Evolutionary conservation across 2,797 vertebrate species (phyloP).

Genomic region (Mus caroli): DNA sequence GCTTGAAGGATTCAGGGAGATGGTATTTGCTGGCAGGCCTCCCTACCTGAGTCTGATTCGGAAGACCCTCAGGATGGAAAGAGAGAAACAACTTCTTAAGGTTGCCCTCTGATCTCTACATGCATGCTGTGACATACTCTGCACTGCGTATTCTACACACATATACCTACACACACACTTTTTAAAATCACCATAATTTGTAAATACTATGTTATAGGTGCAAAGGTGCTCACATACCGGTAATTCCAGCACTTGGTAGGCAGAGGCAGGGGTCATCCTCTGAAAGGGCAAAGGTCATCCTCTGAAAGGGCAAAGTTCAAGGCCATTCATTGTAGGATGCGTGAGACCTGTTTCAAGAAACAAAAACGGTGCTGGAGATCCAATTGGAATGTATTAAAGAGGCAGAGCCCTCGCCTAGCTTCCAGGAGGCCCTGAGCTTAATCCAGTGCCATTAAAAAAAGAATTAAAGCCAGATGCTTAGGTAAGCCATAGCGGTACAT

Average conservation of each 20-base stretch:
- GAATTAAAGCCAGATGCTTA: background rate
- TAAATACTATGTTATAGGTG: background rate
- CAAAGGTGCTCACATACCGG: background rate
- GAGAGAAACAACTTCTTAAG: background rate
- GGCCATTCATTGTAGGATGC: background rate
- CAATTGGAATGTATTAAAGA: background rate
- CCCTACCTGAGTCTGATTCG: background rate
- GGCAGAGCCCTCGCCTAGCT: background rate
- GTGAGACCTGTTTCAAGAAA: background rate
- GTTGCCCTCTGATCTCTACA: background rate
- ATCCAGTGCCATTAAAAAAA: background rate
- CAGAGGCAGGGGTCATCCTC: background rate
- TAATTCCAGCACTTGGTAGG: background rate
- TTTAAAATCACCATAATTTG: background rate
- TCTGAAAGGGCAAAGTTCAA: background rate
- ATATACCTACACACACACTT: background rate
- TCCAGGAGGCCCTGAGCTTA: background rate
- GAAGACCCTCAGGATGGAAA: background rate
- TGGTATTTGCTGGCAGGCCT: too few relatives aligned
- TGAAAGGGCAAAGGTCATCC: background rate
- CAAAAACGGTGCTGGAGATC: background rate
- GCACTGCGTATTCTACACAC: background rate
- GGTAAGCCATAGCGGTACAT: background rate
- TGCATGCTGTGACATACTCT: background rate
- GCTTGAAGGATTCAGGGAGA: background rate